Conservation (phyloP, 2,888 invertebrate species). For the Cordylochernes scorpioides region DNA sequence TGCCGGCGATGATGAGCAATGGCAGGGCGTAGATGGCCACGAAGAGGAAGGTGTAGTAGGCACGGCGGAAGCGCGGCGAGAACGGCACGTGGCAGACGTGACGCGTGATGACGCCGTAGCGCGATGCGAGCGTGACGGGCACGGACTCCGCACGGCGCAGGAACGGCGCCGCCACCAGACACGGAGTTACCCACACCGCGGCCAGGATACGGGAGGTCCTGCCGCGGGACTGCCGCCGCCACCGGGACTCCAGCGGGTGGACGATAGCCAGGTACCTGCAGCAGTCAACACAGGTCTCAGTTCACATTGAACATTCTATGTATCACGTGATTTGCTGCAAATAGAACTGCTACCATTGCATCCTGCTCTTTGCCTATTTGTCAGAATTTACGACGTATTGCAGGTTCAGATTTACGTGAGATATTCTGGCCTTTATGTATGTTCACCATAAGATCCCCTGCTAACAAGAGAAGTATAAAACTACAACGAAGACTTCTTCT, state of each 20-base stretch:
- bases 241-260: slow-evolving; percentile 23
- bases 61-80: slow-evolving; percentile 19
- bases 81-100: slow-evolving; percentile 23
- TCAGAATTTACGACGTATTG: no score
- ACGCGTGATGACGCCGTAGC: slow-evolving; percentile 21
- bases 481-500: no score
- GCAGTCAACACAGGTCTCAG: no score
- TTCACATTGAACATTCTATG: no score
- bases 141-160: no score
- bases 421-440: no score
- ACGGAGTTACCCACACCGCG: slow-evolving; percentile 22
- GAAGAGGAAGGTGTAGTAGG: slow-evolving; percentile 23
- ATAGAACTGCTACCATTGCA: no score
- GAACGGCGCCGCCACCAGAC: slow-evolving; percentile 18
- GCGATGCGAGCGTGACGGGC: slow-evolving; percentile 20
- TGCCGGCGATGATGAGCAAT: slow-evolving; percentile 20
- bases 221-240: slow-evolving; percentile 17
- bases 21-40: slow-evolving; percentile 22
- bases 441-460: no score
- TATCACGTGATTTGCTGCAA: no score
- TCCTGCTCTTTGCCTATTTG: no score
- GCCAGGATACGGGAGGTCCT: slow-evolving; percentile 22
- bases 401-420: no score
- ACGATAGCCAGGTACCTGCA: slow-evolving; percentile 26
- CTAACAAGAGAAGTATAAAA: no score